Evolutionary conservation across 2,113 vertebrate genomes (phyloP).

Genomic region (Prolemur simus): DNA sequence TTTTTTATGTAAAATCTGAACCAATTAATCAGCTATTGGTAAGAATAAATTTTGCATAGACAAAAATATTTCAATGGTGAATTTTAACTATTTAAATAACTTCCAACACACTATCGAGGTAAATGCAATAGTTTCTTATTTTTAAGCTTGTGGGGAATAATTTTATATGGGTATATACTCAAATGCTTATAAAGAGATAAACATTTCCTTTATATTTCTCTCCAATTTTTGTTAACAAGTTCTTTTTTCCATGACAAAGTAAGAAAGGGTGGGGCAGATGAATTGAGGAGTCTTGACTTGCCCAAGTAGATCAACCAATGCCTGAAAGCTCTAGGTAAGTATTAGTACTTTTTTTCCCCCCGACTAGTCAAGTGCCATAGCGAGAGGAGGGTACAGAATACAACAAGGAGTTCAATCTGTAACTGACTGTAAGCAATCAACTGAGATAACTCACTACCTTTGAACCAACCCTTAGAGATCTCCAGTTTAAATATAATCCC

Average conservation of each 20-base stretch:
- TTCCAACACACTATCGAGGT: background rate
- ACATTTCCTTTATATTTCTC: background rate
- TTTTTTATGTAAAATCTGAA: background rate
- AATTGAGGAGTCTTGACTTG: background rate
- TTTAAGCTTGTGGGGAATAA: background rate
- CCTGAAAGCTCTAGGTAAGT: background rate
- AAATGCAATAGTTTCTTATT: constrained; percentile 31
- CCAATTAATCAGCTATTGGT: background rate
- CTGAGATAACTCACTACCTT: too few species aligned
- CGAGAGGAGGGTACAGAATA: too few species aligned
- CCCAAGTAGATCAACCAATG: background rate
- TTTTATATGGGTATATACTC: background rate
- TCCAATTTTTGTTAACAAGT: constrained; percentile 21
- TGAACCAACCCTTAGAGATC: background rate
- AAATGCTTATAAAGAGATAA: background rate
- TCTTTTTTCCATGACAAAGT: background rate
- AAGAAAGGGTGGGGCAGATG: background rate
- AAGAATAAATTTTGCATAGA: background rate
- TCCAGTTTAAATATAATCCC: background rate
- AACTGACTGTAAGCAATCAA: too few species aligned
- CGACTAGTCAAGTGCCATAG: too few species aligned
- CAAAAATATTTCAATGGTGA: background rate
- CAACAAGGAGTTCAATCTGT: too few species aligned
- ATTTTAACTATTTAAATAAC: constrained; percentile 19
- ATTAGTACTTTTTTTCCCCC: background rate